These are phyloP conservation scores for Agelas oroides DNA, from an alignment of 37 sponge, comb jelly and placozoan species.

Conservation along the genomic window DNA sequence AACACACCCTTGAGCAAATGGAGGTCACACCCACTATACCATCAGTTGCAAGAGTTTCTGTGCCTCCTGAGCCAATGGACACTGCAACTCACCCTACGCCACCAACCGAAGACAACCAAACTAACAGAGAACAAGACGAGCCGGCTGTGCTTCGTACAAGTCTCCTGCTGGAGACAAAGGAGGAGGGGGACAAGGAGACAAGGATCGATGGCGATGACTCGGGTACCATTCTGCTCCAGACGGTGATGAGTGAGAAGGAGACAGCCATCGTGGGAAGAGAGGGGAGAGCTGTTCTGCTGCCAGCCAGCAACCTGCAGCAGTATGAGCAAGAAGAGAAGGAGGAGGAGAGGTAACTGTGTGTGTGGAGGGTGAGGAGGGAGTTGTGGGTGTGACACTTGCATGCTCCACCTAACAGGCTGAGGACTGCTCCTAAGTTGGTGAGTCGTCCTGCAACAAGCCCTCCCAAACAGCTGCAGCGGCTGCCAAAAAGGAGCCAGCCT, in stretches of 20 bases:
- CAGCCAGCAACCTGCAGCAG: constrained; percentile 31
- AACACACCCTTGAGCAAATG: neutral
- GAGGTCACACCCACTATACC: neutral
- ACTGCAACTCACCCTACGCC: neutral
- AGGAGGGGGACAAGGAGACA: constrained; percentile 54
- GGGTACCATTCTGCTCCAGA: constrained; percentile 41
- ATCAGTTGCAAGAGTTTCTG: neutral
- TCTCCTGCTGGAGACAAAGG: constrained; percentile 47
- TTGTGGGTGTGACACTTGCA: no score
- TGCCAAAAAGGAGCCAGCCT: no score
- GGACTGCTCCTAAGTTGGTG: no score
- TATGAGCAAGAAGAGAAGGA: constrained; percentile 7
- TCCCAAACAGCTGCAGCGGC: no score
- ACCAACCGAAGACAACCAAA: neutral
- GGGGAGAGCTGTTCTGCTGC: constrained; percentile 33
- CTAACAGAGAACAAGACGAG: neutral
- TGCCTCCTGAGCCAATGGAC: neutral
- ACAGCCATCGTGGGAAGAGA: constrained; percentile 52
- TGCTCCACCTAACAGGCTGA: no score
- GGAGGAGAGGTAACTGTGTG: neutral
- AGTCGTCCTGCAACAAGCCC: no score
- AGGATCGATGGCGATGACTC: constrained; percentile 55
- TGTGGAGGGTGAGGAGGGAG: neutral
- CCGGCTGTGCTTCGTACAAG: constrained; percentile 5
- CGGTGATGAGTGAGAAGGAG: constrained; percentile 65